These are phyloP conservation scores for Macaria liturata DNA, from an alignment of 2,888 invertebrate genomes.

Conservation along the genomic window DNA sequence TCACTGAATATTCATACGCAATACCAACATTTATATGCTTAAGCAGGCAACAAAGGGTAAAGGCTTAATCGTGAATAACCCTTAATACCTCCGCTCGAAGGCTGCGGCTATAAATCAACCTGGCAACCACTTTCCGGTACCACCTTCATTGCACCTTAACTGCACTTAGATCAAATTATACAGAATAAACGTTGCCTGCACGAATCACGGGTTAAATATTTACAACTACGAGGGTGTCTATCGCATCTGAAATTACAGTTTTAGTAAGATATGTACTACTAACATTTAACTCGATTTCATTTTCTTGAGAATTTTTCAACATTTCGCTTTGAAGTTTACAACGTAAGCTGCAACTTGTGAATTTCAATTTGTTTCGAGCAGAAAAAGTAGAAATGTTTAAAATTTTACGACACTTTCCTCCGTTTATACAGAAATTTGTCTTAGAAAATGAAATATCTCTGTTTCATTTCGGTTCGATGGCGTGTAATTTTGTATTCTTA, in stretches of 20 bases:
- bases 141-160: conserved; percentile 43
- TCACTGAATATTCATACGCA: conserved; percentile 35
- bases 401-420: no score
- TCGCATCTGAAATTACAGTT: conserved; percentile 8
- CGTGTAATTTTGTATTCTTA: no score
- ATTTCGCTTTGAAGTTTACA: no score
- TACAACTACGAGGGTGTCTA: conserved; percentile 1
- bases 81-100: conserved; percentile 37
- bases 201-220: conserved; percentile 9
- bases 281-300: no score
- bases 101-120: conserved; percentile 40
- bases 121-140: conserved; percentile 38
- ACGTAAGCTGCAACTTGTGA: no score
- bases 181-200: conserved; percentile 19
- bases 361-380: no score
- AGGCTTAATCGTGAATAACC: conserved; percentile 38
- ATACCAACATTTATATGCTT: conserved; percentile 29
- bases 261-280: not conserved
- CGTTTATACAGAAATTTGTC: no score
- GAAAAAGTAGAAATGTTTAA: no score
- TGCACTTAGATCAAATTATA: conserved; percentile 34
- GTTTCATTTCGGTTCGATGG: no score
- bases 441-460: no score
- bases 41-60: conserved; percentile 28
- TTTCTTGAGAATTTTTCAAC: no score